Evolutionary conservation across 2,797 vertebrate species (phyloP).

Genomic region (Molossus molossus): DNA sequence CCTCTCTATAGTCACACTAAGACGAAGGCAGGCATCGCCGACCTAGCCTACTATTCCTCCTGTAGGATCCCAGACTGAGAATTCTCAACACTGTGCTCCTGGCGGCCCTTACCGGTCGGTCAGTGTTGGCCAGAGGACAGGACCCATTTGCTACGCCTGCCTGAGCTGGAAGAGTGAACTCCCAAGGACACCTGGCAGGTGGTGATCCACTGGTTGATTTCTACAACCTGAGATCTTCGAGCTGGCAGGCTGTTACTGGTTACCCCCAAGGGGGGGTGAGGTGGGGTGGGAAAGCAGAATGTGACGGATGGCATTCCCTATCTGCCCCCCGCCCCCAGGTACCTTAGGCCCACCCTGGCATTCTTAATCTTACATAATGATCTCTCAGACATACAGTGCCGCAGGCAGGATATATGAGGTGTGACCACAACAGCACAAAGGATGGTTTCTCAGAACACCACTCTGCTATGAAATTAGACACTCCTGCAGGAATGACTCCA

Average conservation of each 20-base stretch:
- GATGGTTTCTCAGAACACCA: not conserved
- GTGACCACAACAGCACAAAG: not conserved
- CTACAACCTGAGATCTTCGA: not conserved
- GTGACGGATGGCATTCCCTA: not conserved
- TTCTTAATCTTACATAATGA: not conserved
- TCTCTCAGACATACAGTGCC: not conserved
- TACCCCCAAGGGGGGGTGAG: not conserved
- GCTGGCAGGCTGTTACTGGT: not conserved
- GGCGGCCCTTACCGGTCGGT: accelerated
- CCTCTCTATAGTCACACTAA: not conserved
- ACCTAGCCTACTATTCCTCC: not conserved
- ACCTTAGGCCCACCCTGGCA: not conserved
- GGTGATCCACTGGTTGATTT: not conserved
- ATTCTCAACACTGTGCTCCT: not conserved
- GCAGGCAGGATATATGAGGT: not conserved
- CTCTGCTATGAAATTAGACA: not conserved
- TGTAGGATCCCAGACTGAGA: not conserved
- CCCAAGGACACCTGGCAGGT: not conserved
- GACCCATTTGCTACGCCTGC: not conserved
- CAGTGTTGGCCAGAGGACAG: not conserved
- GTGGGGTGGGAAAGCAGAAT: not conserved
- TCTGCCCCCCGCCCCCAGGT: not conserved
- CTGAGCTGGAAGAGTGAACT: not conserved
- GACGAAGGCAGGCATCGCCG: not conserved
- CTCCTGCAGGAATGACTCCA: not conserved